Conservation (phyloP, 1,140 invertebrate species). For the Drosophila takahashii region DNA sequence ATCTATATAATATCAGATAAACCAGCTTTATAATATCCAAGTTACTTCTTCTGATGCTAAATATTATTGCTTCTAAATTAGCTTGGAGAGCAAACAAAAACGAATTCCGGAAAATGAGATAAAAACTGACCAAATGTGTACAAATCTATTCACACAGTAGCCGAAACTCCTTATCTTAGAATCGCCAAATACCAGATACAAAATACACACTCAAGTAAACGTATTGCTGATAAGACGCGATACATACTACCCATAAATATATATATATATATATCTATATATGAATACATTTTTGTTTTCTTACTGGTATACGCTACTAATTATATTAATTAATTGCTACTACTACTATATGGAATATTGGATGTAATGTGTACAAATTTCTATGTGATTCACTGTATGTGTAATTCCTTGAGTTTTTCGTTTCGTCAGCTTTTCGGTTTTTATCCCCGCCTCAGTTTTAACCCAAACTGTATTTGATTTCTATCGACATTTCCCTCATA, state of each 20-base stretch:
- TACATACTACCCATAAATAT: constrained; percentile 56
- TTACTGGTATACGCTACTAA: constrained; percentile 75
- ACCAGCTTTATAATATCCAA: not conserved
- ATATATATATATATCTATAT: constrained; percentile 64
- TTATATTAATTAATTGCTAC: constrained; percentile 74
- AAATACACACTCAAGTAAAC: constrained; percentile 55
- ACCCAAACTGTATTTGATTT: constrained; percentile 27
- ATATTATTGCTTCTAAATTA: constrained; percentile 5
- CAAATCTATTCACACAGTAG: constrained; percentile 39
- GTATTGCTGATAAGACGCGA: constrained; percentile 61
- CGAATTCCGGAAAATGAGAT: constrained; percentile 12
- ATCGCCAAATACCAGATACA: constrained; percentile 45
- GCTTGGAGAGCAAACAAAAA: constrained; percentile 11
- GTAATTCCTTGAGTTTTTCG: constrained; percentile 60
- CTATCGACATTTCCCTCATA: constrained; percentile 46
- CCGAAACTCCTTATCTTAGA: constrained; percentile 32
- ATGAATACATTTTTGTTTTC: constrained; percentile 62
- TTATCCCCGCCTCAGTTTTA: constrained; percentile 28
- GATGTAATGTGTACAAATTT: constrained; percentile 84
- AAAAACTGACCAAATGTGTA: constrained; percentile 30
- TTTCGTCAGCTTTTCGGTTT: constrained; percentile 20
- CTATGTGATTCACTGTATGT: constrained; percentile 84
- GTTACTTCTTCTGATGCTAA: not conserved
- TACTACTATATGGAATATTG: constrained; percentile 83
- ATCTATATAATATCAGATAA: not conserved